phyloP scores from a whole-genome alignment of 2,888 invertebrate genomes.

The Nowickia ferox region DNA sequence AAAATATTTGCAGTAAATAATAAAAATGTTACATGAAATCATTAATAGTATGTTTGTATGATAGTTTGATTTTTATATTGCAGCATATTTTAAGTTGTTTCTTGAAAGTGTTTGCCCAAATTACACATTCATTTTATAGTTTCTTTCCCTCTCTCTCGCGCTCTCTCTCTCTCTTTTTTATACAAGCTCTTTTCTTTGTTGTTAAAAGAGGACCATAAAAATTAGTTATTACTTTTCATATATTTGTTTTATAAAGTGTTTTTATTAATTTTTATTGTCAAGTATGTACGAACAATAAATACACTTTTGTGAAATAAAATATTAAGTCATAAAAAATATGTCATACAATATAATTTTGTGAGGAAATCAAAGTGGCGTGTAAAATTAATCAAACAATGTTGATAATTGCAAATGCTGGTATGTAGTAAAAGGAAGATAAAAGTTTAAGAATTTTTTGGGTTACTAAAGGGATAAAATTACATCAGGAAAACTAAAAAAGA shows the following conservation, averaged over 20 bases:
- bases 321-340: slow-evolving; percentile 56
- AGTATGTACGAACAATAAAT: slow-evolving; percentile 63
- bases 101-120: slow-evolving; percentile 65
- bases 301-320: slow-evolving; percentile 53
- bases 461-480: not conserved
- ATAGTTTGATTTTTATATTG: slow-evolving; percentile 59
- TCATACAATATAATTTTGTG: slow-evolving; percentile 25
- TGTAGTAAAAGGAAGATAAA: not conserved
- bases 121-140: slow-evolving; percentile 71
- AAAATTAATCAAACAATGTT: slow-evolving; percentile 27
- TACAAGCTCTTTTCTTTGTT: not conserved
- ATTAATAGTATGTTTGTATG: slow-evolving; percentile 47
- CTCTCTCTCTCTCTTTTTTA: not conserved
- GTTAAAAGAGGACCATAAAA: slow-evolving; percentile 51
- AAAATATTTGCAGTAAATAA: slow-evolving; percentile 54
- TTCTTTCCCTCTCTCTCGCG: not conserved
- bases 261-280: slow-evolving; percentile 73
- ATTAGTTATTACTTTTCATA: slow-evolving; percentile 56
- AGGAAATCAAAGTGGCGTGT: slow-evolving; percentile 34
- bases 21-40: slow-evolving; percentile 55
- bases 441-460: not conserved
- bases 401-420: not conserved
- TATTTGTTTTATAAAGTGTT: slow-evolving; percentile 70
- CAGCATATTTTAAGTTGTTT: slow-evolving; percentile 26
- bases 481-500: not conserved